Conservation (phyloP, 2,888 invertebrate species). For the Drosophila pegasa region DNA sequence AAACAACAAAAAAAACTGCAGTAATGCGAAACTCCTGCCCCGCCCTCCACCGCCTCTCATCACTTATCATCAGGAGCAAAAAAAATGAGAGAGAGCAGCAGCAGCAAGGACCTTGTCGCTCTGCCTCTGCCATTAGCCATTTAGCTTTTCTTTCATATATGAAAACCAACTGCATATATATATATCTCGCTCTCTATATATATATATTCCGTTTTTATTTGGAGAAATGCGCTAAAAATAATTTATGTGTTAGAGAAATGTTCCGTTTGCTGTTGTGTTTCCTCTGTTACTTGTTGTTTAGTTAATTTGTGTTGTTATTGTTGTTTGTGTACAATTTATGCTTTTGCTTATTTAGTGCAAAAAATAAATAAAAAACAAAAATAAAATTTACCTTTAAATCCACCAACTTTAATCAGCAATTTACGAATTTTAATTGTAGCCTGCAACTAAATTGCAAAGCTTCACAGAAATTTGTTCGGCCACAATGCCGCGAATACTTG, state of each 20-base stretch:
- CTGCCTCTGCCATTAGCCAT: slow-evolving; percentile 41
- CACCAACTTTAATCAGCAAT: slow-evolving; percentile 40
- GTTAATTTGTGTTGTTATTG: slow-evolving; percentile 47
- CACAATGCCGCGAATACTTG: slow-evolving; percentile 20
- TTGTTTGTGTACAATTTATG: slow-evolving; percentile 34
- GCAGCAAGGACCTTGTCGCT: slow-evolving; percentile 21
- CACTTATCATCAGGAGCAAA: slow-evolving; percentile 49
- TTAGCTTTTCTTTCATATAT: slow-evolving; percentile 68
- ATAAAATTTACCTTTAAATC: slow-evolving; percentile 4
- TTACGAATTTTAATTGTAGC: slow-evolving; percentile 35
- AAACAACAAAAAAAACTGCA: slow-evolving; percentile 38
- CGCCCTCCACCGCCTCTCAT: slow-evolving; percentile 29
- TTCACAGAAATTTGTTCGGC: slow-evolving; percentile 11
- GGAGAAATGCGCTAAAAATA: slow-evolving; percentile 49
- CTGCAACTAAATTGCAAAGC: slow-evolving; percentile 5
- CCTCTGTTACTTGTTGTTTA: slow-evolving; percentile 55
- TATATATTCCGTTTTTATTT: slow-evolving; percentile 8
- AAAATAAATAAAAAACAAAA: neutral
- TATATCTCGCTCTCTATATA: neutral
- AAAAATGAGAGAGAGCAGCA: slow-evolving; percentile 7
- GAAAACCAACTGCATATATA: slow-evolving; percentile 40
- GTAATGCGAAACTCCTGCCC: slow-evolving; percentile 37
- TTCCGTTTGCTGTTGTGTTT: slow-evolving; percentile 59
- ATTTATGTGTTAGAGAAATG: slow-evolving; percentile 73
- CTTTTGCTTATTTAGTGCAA: slow-evolving; percentile 26